These are phyloP conservation scores for Sebastes schlegelii DNA, from an alignment of 2,113 vertebrate genomes.

Conservation along the genomic window DNA sequence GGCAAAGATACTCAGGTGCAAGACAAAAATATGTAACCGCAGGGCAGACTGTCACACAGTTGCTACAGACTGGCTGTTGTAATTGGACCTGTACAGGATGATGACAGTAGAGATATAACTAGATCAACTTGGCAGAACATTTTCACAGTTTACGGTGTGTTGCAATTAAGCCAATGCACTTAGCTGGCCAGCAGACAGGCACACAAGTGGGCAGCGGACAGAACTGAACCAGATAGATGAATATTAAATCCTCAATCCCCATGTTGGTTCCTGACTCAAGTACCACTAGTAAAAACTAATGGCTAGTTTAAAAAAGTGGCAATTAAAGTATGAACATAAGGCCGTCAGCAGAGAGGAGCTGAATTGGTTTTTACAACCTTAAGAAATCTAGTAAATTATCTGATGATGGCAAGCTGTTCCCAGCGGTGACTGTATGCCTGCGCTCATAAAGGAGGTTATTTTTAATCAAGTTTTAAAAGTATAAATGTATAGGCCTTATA, in stretches of 20 bases:
- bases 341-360: conserved; percentile 10
- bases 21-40: background rate
- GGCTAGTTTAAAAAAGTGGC: conserved; percentile 19
- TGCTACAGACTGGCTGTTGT: conserved; percentile 55
- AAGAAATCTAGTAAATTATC: conserved; percentile 10
- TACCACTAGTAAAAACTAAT: conserved; percentile 1
- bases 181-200: conserved; percentile 38
- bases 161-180: conserved; percentile 47
- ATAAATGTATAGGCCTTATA: no score
- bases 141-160: conserved; percentile 58
- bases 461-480: background rate
- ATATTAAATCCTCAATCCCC: conserved; percentile 29
- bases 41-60: conserved; percentile 17
- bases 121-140: conserved; percentile 57
- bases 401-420: conserved; percentile 4
- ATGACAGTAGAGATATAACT: conserved; percentile 59
- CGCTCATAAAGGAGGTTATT: background rate
- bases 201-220: conserved; percentile 35
- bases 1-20: background rate
- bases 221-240: conserved; percentile 31
- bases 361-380: conserved; percentile 25
- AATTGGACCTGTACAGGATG: conserved; percentile 60
- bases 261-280: conserved; percentile 5
- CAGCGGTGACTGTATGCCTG: background rate
- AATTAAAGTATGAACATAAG: conserved; percentile 27